Evolutionary conservation across 2,113 vertebrate species (phyloP).

Genomic region (Pionites leucogaster): DNA sequence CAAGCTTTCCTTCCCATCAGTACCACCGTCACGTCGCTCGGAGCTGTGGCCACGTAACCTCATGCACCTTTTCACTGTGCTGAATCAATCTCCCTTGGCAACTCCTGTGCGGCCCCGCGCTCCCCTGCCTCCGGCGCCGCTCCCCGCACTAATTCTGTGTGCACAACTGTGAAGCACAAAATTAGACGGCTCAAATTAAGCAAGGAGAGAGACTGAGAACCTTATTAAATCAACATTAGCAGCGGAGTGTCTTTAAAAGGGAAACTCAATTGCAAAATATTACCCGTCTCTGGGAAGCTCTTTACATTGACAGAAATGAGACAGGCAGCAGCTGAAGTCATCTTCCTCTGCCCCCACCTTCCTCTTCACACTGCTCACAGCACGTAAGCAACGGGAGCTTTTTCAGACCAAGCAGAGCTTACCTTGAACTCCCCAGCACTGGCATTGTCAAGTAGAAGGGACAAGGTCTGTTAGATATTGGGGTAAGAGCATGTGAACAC

Average conservation of each 20-base stretch:
- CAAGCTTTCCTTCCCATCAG: slow-evolving; percentile 11
- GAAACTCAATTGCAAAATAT: slow-evolving; percentile 64
- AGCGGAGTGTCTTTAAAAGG: slow-evolving; percentile 62
- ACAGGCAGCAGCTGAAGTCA: background rate
- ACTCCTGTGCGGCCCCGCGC: slow-evolving; percentile 26
- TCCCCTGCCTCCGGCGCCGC: slow-evolving; percentile 44
- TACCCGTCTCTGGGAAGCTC: slow-evolving; percentile 33
- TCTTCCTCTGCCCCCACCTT: background rate
- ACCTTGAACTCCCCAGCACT: background rate
- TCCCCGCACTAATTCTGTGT: slow-evolving; percentile 70
- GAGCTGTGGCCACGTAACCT: slow-evolving; percentile 3
- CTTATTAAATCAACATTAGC: slow-evolving; percentile 80
- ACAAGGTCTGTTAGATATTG: background rate
- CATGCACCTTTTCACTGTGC: slow-evolving; percentile 42
- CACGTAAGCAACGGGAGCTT: background rate
- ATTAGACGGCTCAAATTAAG: slow-evolving; percentile 76
- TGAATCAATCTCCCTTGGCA: slow-evolving; percentile 55
- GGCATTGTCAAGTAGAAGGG: background rate
- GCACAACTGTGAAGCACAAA: slow-evolving; percentile 78
- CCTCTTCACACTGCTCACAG: background rate
- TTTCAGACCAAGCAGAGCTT: background rate
- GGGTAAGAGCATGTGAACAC: background rate
- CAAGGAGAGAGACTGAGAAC: slow-evolving; percentile 59
- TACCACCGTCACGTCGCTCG: background rate
- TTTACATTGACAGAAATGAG: slow-evolving; percentile 20